phyloP scores from a whole-genome alignment of 2,888 invertebrate genomes.

The Zonitis immaculata region DNA sequence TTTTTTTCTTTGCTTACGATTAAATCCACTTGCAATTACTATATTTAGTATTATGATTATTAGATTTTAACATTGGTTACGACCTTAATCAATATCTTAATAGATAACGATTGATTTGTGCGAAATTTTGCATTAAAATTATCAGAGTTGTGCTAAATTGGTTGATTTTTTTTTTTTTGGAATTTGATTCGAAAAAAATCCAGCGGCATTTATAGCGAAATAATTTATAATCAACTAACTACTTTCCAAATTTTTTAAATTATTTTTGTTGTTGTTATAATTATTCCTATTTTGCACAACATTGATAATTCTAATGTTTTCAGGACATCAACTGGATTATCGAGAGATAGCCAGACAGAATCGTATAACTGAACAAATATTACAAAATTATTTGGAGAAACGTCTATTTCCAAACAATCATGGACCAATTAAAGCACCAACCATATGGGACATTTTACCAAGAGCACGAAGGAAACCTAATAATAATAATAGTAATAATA shows the following conservation, averaged over 20 bases:
- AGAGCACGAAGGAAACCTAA: slow-evolving; percentile 38
- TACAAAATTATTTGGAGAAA: slow-evolving; percentile 68
- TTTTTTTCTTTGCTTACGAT: background rate
- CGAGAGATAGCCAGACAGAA: slow-evolving; percentile 69
- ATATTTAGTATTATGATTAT: no score
- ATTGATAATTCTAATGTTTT: slow-evolving; percentile 30
- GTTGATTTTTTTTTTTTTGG: background rate
- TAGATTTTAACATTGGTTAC: no score
- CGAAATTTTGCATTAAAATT: no score
- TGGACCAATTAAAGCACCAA: slow-evolving; percentile 52
- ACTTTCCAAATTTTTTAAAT: no score
- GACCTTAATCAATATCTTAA: no score
- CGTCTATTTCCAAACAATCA: slow-evolving; percentile 57
- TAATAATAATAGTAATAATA: slow-evolving; percentile 30
- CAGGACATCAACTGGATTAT: slow-evolving; percentile 40
- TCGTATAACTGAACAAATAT: slow-evolving; percentile 70
- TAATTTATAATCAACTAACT: no score
- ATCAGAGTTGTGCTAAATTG: slow-evolving; percentile 17
- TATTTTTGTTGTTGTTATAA: no score
- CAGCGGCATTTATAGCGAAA: no score
- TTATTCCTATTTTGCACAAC: slow-evolving; percentile 13
- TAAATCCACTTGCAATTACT: background rate
- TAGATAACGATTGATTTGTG: no score
- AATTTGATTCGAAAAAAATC: no score
- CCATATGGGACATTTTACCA: slow-evolving; percentile 63